Evolutionary conservation across 2,113 vertebrate species (phyloP), one percentile per base, ranked within the genome.

Genomic region (Dipodomys ordii): DNA sequence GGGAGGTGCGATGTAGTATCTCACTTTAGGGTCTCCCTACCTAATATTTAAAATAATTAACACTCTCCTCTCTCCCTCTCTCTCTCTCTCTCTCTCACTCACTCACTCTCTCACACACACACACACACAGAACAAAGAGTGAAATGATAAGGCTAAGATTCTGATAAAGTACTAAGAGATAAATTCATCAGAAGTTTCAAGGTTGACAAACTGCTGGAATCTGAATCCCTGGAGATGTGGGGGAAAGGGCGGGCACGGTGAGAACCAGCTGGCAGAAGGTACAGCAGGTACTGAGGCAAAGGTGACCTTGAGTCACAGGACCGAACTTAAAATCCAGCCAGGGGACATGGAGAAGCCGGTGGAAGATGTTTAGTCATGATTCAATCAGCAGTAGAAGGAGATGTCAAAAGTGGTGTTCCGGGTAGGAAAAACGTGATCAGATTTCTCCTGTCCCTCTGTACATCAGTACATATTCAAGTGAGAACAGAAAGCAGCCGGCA

Each of bases 401-500:
- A 65, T 18, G 11, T 20, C 25, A 20, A 39, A 53, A 67, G 20
- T 62, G 13, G 9, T 46, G 46, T 30, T 28, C 60, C 23, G 72
- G 23, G 32, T n/a, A 1, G 53, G 44, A 76, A 20, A 68, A 46
- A 72, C 83, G 35, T 1, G 39, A 81, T 65, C 39, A 53, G 49
- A 78, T 28, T 67, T n/a, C 49, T 27, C 78, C n/a, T 80, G 53
- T 57, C 53, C 53, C 53, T 57, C 53, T 13, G 3, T 3, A 57
- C 15, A 13, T 57, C 3, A 57, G 53, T 57, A 57, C 16, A 57
- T 13, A 13, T 57, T 57, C 12, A 57, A 20, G 72, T 22, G 62
- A 72, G 39, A 57, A 88, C 65, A 57, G 32, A 91, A 88, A 67
- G 46, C 72, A 84, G 80, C 30, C 76, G 57, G 64, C 88, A 74